Evolutionary conservation across 30 jellyfish, hydroid and myxozoan species (phyloP), one percentile per base, ranked within the genome.

Genomic region (Rhopilema esculentum): DNA sequence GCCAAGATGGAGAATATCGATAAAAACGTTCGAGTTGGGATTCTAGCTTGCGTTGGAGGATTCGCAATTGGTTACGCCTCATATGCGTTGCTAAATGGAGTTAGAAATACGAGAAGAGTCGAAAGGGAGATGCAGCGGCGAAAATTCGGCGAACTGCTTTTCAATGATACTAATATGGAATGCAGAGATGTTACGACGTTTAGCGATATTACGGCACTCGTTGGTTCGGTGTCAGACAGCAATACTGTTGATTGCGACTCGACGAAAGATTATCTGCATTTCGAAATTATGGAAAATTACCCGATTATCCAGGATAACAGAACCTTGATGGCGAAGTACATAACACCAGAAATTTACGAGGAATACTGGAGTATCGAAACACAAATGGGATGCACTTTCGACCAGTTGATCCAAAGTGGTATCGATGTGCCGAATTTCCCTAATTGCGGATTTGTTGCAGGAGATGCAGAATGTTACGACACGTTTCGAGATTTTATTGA

Each of bases 341-440:
- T 83, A 32, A 83, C 92, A 53, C 85, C 92, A 16, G 84, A 69
- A 32, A 69, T 83, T 52, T 83, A 83, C 79, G 92, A 69, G 76
- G 49, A 49, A 8, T 83, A 83, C 48, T 83, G 92, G 92, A 83
- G 72, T 28, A 63, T 83, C 72, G 92, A 83, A 83, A 83, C 92
- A 4, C 82, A 57, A 66, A 22, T 57, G 22, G 92, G 92, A 20
- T 83, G 71, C 23, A 31, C 85, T 0, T 83, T 83, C 62, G 92
- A 83, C 27, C 82, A 70, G 26, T 15, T 70, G 92, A 69, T 83
- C 28, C 92, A 83, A 31, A 48, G 84, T 22, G 92, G 92, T 16
- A 51, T 83, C 6, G 92, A 83, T 52, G 92, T 83, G 79, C 85
- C 92, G 77, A 83, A 83, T 16, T 83, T 83, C 32, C 78, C 84